Percentiles rank a stretch among this genome's conserved stretches.
phyloP scores from a whole-genome alignment of 2,888 invertebrate genomes.

The Conus canariensis region DNA sequence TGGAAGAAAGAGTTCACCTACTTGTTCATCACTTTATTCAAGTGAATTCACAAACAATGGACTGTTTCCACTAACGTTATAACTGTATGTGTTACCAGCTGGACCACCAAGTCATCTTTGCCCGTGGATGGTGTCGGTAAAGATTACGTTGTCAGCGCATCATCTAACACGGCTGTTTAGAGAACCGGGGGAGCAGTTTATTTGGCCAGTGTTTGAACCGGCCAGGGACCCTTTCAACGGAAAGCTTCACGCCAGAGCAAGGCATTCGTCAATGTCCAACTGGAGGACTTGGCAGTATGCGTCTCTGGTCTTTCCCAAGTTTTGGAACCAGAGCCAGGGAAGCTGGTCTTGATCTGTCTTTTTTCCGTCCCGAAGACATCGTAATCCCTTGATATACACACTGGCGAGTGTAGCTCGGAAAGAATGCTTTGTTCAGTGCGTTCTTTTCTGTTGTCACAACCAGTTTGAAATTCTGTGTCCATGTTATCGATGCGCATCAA shows the following conservation, averaged over 20 bases:
- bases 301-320: not conserved
- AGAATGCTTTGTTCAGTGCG: too few relatives aligned
- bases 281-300: not conserved
- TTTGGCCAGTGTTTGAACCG: constrained; percentile 34
- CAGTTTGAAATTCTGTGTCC: too few relatives aligned
- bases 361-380: not conserved
- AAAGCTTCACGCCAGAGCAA: not conserved
- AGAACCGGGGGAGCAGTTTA: constrained; percentile 11
- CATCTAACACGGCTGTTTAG: constrained; percentile 15
- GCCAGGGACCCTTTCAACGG: constrained; percentile 16
- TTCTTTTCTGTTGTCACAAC: too few relatives aligned
- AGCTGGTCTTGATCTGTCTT: not conserved
- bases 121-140: not conserved
- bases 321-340: not conserved
- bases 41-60: too few relatives aligned
- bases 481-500: too few relatives aligned
- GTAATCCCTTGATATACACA: too few relatives aligned
- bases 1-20: too few relatives aligned
- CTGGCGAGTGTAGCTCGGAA: too few relatives aligned
- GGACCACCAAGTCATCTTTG: too few relatives aligned
- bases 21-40: too few relatives aligned
- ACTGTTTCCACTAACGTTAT: too few relatives aligned
- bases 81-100: too few relatives aligned
- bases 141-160: constrained; percentile 11
- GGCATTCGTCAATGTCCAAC: constrained; percentile 39